Evolutionary conservation across 1,140 invertebrate genomes (phyloP).

Genomic region (Holcopasites calliopsidis): DNA sequence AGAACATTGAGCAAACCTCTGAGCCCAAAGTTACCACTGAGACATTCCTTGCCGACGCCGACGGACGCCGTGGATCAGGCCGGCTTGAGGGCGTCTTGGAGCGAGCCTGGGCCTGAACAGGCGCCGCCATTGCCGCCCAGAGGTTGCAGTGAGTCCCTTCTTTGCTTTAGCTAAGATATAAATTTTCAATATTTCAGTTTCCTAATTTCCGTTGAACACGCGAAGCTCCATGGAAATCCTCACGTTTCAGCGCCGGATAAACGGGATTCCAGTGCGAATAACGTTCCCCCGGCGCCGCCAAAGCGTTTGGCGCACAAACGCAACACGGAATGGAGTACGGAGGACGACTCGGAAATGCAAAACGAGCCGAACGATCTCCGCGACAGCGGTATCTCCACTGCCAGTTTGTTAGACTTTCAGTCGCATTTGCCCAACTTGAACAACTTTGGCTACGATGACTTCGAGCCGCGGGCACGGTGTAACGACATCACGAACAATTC

Average conservation of each 20-base stretch:
- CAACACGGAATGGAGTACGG: slow-evolving; percentile 74
- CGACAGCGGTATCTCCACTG: slow-evolving; percentile 81
- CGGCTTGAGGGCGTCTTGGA: slow-evolving; percentile 81
- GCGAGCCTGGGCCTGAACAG: slow-evolving; percentile 80
- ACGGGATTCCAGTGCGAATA: slow-evolving; percentile 73
- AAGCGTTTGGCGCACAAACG: slow-evolving; percentile 81
- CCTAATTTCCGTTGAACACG: not conserved
- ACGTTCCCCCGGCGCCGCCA: slow-evolving; percentile 81
- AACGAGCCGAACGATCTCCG: slow-evolving; percentile 78
- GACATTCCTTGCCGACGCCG: slow-evolving; percentile 79
- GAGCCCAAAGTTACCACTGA: slow-evolving; percentile 80
- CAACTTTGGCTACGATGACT: slow-evolving; percentile 82
- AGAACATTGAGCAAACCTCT: slow-evolving; percentile 82
- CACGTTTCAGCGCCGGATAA: slow-evolving; percentile 81
- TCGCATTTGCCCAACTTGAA: slow-evolving; percentile 81
- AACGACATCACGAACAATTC: slow-evolving; percentile 79
- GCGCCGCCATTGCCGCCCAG: slow-evolving; percentile 83
- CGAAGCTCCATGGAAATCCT: too few species aligned
- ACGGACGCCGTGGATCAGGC: slow-evolving; percentile 75
- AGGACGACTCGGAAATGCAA: slow-evolving; percentile 69
- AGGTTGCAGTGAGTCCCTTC: slow-evolving; percentile 80
- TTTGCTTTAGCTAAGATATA: slow-evolving; percentile 46
- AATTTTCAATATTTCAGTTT: not conserved
- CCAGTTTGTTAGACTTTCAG: slow-evolving; percentile 77
- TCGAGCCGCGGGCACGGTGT: slow-evolving; percentile 77